Percentiles rank a stretch among this genome's conserved stretches.
Conservation (phyloP, 2,797 vertebrate species). For the Microchirus variegatus region DNA sequence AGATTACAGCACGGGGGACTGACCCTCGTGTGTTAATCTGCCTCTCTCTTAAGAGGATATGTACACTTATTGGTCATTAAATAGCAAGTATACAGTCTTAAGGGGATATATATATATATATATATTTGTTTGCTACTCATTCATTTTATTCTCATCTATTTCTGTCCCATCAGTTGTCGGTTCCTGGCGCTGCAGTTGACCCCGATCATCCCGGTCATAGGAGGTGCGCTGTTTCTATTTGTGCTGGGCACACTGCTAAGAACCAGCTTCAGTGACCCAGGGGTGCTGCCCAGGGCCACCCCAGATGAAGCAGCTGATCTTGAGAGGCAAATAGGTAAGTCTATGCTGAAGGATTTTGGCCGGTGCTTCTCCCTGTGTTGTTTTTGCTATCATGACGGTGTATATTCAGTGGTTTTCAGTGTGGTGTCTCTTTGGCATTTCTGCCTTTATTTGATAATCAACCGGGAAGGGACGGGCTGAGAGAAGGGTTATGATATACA, state of each 20-base stretch:
- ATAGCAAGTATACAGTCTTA: neutral
- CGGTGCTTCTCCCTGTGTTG: neutral
- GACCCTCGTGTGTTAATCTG: slow-evolving; percentile 8
- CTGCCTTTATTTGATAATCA: neutral
- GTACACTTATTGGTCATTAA: slow-evolving; percentile 34
- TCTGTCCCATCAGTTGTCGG: slow-evolving; percentile 84
- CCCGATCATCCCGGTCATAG: slow-evolving; percentile 91
- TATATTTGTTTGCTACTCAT: neutral
- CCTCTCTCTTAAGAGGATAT: slow-evolving; percentile 19
- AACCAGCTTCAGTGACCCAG: slow-evolving; percentile 98
- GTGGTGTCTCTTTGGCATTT: neutral
- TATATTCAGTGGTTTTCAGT: too few species aligned
- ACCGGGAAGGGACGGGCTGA: neutral
- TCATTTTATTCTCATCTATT: slow-evolving; percentile 12
- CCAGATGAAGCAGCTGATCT: slow-evolving; percentile 95
- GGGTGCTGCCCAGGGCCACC: slow-evolving; percentile 93
- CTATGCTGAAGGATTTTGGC: neutral
- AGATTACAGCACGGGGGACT: slow-evolving; percentile 41
- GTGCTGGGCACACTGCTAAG: slow-evolving; percentile 95
- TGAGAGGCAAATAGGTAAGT: slow-evolving; percentile 97
- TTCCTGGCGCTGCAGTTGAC: slow-evolving; percentile 89
- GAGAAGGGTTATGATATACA: neutral
- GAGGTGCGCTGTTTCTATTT: slow-evolving; percentile 93
- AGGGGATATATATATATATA: neutral
- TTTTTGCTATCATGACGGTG: too few species aligned